These are phyloP conservation scores for Anableps anableps DNA, from an alignment of 2,797 vertebrate genomes.

Conservation along the genomic window DNA sequence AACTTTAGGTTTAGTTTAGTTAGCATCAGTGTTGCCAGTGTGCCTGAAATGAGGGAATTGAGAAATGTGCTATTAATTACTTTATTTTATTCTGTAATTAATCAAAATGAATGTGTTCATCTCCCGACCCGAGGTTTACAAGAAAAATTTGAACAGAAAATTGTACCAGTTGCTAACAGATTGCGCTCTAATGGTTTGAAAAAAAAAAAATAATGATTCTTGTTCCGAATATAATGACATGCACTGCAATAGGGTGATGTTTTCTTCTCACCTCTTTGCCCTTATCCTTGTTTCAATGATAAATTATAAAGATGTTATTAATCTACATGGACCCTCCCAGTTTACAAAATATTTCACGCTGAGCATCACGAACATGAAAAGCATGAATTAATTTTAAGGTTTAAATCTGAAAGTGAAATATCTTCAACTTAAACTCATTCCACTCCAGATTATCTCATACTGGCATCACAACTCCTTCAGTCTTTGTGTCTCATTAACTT, in stretches of 20 bases:
- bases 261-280: background rate
- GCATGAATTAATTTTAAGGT: background rate
- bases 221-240: background rate
- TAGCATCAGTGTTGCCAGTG: background rate
- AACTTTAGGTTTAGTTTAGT: too few relatives aligned
- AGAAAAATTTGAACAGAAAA: background rate
- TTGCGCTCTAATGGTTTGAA: background rate
- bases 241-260: background rate
- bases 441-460: conserved; percentile 20
- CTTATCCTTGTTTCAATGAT: background rate
- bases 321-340: background rate
- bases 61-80: too few relatives aligned
- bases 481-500: conserved; percentile 44
- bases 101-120: background rate
- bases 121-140: background rate
- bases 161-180: background rate
- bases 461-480: conserved; percentile 30
- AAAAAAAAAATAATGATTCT: too few relatives aligned
- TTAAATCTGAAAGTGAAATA: conserved; percentile 2
- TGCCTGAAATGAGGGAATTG: background rate
- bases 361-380: background rate
- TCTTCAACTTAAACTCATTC: background rate
- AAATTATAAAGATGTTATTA: background rate
- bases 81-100: background rate
- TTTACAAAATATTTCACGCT: background rate